Percentiles rank a stretch among this genome's conserved stretches.
These are phyloP conservation scores for Martes martes DNA, from an alignment of 2,113 vertebrate species.

Conservation along the genomic window DNA sequence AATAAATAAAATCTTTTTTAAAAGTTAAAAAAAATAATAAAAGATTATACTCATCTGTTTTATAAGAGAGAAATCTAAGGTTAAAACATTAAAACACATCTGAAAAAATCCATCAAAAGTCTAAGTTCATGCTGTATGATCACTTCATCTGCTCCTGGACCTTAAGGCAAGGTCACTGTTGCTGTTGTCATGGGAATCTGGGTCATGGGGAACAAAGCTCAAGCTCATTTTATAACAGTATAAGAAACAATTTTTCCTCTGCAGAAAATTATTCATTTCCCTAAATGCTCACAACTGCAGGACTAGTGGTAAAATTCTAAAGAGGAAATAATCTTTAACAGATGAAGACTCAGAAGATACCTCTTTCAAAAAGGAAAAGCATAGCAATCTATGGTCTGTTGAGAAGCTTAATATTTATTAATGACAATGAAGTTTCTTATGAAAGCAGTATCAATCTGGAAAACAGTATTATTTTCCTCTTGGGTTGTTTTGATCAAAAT, in stretches of 20 bases:
- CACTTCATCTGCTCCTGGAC: background rate
- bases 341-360: background rate
- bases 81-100: constrained; percentile 2
- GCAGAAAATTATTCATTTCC: constrained; percentile 30
- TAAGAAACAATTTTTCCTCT: background rate
- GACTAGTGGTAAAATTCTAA: background rate
- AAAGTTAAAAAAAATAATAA: background rate
- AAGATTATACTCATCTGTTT: constrained; percentile 2
- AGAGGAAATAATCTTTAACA: background rate
- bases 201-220: background rate
- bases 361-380: background rate
- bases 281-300: background rate
- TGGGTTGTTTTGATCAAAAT: background rate
- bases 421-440: background rate
- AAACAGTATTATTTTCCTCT: background rate
- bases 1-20: background rate
- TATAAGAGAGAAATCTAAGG: background rate
- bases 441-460: background rate
- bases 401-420: constrained; percentile 2
- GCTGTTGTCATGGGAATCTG: background rate
- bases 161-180: background rate
- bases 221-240: background rate
- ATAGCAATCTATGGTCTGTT: background rate
- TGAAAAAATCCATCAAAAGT: background rate
- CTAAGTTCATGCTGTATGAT: background rate